A percentile compares a stretch with the other conserved stretches of the same genome.
These are phyloP conservation scores for Ataeniobius toweri DNA, from an alignment of 2,797 vertebrate species.

Conservation along the genomic window DNA sequence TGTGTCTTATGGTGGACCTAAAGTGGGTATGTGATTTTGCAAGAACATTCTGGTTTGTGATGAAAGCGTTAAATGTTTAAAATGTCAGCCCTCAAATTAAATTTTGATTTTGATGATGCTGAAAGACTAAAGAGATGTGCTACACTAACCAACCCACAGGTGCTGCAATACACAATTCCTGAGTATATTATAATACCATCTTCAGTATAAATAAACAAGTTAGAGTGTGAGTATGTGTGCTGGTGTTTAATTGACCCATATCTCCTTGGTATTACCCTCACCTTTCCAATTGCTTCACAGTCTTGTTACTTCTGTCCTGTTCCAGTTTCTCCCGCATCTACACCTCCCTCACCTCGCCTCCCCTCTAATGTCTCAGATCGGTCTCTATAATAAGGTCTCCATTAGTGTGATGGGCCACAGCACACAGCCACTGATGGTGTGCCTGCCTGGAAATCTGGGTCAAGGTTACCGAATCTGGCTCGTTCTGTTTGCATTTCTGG, in stretches of 20 bases:
- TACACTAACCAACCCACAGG: neutral
- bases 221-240: neutral
- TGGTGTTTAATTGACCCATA: neutral
- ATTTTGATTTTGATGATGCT: neutral
- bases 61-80: constrained; percentile 15
- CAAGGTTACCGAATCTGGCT: constrained; percentile 73
- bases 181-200: constrained; percentile 4
- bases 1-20: constrained; percentile 8
- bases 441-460: constrained; percentile 72
- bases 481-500: constrained; percentile 49
- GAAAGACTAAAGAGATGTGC: neutral
- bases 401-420: constrained; percentile 42
- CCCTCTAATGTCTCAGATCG: constrained; percentile 25
- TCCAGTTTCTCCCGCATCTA: constrained; percentile 43
- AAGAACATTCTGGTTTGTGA: neutral
- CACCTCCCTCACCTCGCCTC: constrained; percentile 26
- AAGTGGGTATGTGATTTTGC: neutral
- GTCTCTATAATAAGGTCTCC: constrained; percentile 60
- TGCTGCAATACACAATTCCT: neutral
- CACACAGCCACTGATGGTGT: constrained; percentile 32
- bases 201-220: constrained; percentile 2
- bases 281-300: constrained; percentile 19
- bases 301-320: constrained; percentile 10
- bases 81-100: neutral
- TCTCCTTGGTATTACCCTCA: neutral